These are phyloP conservation scores for Pygocentrus nattereri DNA, from an alignment of 2,797 vertebrate species.

Conservation along the genomic window DNA sequence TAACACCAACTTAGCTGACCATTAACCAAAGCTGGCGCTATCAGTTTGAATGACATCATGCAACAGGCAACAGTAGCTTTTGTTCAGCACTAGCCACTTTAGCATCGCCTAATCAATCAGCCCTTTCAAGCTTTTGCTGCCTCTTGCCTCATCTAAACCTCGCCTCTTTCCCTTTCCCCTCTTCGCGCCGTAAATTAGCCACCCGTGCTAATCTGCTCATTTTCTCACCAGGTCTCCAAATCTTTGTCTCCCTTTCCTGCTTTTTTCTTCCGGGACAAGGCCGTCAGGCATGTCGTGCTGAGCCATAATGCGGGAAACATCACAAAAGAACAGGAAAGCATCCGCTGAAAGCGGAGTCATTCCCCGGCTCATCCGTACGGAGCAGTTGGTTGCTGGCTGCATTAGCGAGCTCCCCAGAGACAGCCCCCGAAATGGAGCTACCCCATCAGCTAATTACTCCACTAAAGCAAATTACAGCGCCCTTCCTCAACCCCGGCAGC, in stretches of 20 bases:
- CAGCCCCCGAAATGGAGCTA: conserved; percentile 70
- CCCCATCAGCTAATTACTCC: conserved; percentile 79
- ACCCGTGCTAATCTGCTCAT: not conserved
- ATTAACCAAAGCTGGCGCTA: not conserved
- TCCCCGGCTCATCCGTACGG: conserved; percentile 31
- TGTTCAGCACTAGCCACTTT: not conserved
- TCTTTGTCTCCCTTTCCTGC: not conserved
- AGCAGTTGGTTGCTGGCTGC: conserved; percentile 45
- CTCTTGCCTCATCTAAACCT: not conserved
- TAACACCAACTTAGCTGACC: not conserved
- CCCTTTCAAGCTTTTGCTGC: not conserved
- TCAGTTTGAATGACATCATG: not conserved
- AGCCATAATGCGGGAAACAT: conserved; percentile 21
- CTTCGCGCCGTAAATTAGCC: not conserved
- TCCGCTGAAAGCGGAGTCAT: conserved; percentile 33
- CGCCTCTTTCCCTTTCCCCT: too few species aligned
- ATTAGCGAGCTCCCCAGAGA: conserved; percentile 53
- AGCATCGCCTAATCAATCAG: not conserved
- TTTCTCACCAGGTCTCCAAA: not conserved
- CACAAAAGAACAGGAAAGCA: conserved; percentile 17
- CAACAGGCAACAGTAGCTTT: not conserved
- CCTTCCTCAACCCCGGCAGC: conserved; percentile 71
- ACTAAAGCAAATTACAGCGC: conserved; percentile 74
- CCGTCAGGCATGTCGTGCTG: not conserved
- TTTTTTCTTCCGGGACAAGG: not conserved